Base-by-base conservation (phyloP, 2,797 vertebrate species). In the Margarornis squamiger region DNA sequence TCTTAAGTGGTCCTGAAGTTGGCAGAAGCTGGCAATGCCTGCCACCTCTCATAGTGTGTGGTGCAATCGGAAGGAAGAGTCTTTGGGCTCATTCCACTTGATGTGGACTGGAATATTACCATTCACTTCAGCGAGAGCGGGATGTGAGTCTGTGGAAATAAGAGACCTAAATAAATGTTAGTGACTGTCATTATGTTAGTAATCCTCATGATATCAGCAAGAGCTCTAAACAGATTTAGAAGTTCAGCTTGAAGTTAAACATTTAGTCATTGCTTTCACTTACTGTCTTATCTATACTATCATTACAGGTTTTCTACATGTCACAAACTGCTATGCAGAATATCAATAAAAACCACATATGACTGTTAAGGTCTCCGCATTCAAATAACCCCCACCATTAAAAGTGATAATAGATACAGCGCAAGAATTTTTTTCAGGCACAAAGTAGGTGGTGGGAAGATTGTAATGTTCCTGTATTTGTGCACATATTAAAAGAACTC, bases 211-310 rank as follows among this genome's bases (percentile, higher is more conserved):
- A 91, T 93, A 95, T 88, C 94, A 95, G 75, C 83, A 92, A 79
- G 51, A 90, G 75, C 96, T 93, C 78, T 84, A 95, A 96, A 97
- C 91, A 97, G 93, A 82, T 79, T n/a, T 32, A 81, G 78, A 92
- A 92, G 71, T 88, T 92, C 49, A 74, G 63, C 82, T 93, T 67
- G 10, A 91, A 96, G 41, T 57, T 86, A 96, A 96, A 92, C 93
- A 95, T 86, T 97, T 89, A 96, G 77, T 92, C 68, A 94, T 16
- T 74, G 82, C 88, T 93, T 93, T 94, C 81, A 91, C 81, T 97
- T 70, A 92, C 63, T 90, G 73, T 59, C 88, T 93, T 93, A 96
- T 49, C 76, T 86, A 91, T 92, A 88, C 88, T 94, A 93, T 84
- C 90, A 95, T 95, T 93, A 86, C 21, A 88, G 36, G 57, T 84